Base-by-base conservation (phyloP, 1,140 invertebrate genomes). In the Aphelinus atriplicis region DNA sequence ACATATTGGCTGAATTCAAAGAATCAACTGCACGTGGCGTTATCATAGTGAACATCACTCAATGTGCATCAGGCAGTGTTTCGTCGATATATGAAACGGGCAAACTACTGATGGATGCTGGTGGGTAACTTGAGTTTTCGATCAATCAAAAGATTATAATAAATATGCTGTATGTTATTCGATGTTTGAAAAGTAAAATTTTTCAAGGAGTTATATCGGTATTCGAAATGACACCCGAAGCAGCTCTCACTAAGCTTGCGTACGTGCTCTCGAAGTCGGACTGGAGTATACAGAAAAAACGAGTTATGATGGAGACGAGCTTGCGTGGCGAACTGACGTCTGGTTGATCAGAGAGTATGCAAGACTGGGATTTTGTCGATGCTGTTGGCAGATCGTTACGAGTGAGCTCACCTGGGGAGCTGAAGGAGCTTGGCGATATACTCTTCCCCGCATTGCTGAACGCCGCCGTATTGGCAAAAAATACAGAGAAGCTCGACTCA, bases 191-290 rank as follows among this genome's bases (percentile, higher is more conserved):
- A n/a, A n/a, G n/a, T n/a, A n/a, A n/a, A n/a, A 60, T 4, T 57
- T n/a, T 63, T 1, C 67, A 58, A 80, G 97, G 97, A 5, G 94
- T 98, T 3, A 92, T 97, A 63, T 91, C 94, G 1, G 97, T 97
- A 0, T 94, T 90, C 71, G 97, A 99, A 84, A 98, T 99, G 95
- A 99, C 97, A 0, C 92, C 94, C 0, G 97, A 99, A 86, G 96
- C 97, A 1, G 96, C 97, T 1, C 86, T 98, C 0, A 93, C 95
- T 1, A 99, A 99, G 88, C 88, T 99, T 0, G 91, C 92, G 1
- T 99, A 98, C 80, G 95, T 99, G 0, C 87, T 99, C 3, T 94
- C 95, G 0, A 97, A 97, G 83, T 88, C 90, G 3, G 92, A 96
- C 53, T 95, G 95, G 90, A 89, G 91, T 68, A 85, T 92, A 4